Conservation (phyloP, 2,888 invertebrate species). For the Drosophila colorata region DNA sequence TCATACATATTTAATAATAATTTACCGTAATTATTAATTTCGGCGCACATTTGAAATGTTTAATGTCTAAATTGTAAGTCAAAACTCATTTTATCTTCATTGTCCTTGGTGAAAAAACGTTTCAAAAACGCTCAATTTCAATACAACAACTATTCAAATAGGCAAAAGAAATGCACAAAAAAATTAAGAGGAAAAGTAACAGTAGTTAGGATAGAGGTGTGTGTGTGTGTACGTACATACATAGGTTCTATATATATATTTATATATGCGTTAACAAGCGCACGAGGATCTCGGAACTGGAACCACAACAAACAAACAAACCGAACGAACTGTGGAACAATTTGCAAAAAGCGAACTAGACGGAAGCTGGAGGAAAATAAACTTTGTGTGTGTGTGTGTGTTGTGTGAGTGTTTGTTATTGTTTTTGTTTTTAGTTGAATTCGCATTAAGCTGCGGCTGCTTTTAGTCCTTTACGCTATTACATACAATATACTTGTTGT, state of each 20-base stretch:
- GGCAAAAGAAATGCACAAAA: slow-evolving; percentile 45
- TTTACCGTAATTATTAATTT: slow-evolving; percentile 57
- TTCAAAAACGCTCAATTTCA: slow-evolving; percentile 73
- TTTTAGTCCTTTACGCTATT: slow-evolving; percentile 54
- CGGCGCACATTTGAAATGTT: slow-evolving; percentile 69
- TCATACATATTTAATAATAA: slow-evolving; percentile 50
- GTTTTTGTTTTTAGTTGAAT: slow-evolving; percentile 53
- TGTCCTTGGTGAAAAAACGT: slow-evolving; percentile 59
- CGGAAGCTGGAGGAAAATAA: slow-evolving; percentile 41
- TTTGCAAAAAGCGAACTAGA: slow-evolving; percentile 45
- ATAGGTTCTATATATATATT: slow-evolving; percentile 41
- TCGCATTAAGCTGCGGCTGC: slow-evolving; percentile 50
- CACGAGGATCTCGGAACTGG: slow-evolving; percentile 39
- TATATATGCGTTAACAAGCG: slow-evolving; percentile 45
- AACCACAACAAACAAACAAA: slow-evolving; percentile 39
- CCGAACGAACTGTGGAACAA: slow-evolving; percentile 44
- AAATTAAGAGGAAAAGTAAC: slow-evolving; percentile 31
- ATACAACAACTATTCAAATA: slow-evolving; percentile 72
- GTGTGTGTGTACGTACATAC: slow-evolving; percentile 40
- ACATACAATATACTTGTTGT: slow-evolving; percentile 44
- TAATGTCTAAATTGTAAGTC: slow-evolving; percentile 72
- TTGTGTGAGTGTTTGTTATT: slow-evolving; percentile 17
- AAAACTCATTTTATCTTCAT: slow-evolving; percentile 73
- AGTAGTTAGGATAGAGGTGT: slow-evolving; percentile 25
- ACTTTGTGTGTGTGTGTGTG: slow-evolving; percentile 15